Percentiles rank a stretch among this genome's conserved stretches.
phyloP scores from a whole-genome alignment of 2,888 invertebrate species.

The Thecophora atra region DNA sequence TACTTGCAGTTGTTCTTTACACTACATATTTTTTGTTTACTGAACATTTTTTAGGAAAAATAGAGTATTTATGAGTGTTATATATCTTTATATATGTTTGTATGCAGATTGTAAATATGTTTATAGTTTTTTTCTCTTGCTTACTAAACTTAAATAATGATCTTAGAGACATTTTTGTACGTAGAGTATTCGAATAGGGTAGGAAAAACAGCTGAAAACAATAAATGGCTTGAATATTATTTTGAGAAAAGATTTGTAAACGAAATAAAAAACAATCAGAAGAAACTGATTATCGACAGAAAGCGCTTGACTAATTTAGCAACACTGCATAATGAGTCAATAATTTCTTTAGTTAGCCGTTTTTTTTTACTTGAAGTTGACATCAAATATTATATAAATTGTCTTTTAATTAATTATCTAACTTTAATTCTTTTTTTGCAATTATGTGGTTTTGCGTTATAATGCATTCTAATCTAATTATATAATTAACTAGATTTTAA shows the following conservation, averaged over 20 bases:
- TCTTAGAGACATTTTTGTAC: slow-evolving; percentile 31
- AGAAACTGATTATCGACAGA: not conserved
- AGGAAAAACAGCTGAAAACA: slow-evolving; percentile 9
- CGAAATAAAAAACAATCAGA: not conserved
- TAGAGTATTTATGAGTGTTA: slow-evolving; percentile 30
- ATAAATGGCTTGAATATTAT: not conserved
- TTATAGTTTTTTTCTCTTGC: slow-evolving; percentile 12
- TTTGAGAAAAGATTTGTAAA: not conserved
- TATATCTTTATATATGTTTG: slow-evolving; percentile 22
- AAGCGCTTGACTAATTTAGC: not conserved
- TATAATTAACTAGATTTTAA: slow-evolving; percentile 51
- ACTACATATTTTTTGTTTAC: slow-evolving; percentile 2
- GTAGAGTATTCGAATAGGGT: slow-evolving; percentile 17
- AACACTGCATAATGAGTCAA: slow-evolving; percentile 4
- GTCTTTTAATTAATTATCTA: slow-evolving; percentile 30
- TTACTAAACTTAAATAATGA: slow-evolving; percentile 16
- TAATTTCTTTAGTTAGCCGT: slow-evolving; percentile 11
- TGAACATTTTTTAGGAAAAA: slow-evolving; percentile 30
- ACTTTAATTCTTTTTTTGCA: slow-evolving; percentile 13
- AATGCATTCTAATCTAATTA: slow-evolving; percentile 35
- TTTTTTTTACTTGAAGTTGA: slow-evolving; percentile 6
- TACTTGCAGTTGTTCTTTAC: slow-evolving; percentile 16
- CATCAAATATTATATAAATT: slow-evolving; percentile 16
- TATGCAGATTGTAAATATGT: slow-evolving; percentile 34
- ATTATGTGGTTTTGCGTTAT: not conserved